Percentiles rank a stretch among this genome's conserved stretches.
phyloP scores from a whole-genome alignment of 2,888 invertebrate genomes.

The Sphecodes monilicornis region DNA sequence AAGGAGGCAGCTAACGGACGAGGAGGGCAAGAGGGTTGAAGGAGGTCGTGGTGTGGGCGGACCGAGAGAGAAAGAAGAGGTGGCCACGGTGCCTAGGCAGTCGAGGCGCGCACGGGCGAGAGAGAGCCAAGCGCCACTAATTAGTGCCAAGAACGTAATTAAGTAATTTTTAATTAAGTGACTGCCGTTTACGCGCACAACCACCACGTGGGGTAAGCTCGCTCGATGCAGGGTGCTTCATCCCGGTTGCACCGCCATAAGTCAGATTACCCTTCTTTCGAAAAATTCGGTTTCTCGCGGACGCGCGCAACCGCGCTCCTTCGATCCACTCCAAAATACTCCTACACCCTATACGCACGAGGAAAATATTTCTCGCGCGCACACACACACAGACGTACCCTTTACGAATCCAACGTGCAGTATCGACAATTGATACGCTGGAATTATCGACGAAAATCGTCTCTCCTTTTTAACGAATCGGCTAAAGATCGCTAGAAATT shows the following conservation, averaged over 20 bases:
- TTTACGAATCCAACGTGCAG: conserved; percentile 55
- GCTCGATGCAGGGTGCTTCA: conserved; percentile 72
- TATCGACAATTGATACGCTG: conserved; percentile 54
- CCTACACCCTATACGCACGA: background rate
- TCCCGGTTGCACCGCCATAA: conserved; percentile 62
- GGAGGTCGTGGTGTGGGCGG: conserved; percentile 60
- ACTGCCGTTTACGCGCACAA: conserved; percentile 83
- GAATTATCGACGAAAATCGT: background rate
- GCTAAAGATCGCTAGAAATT: background rate
- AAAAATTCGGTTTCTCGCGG: conserved; percentile 63
- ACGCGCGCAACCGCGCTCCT: conserved; percentile 25
- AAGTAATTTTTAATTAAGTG: conserved; percentile 89
- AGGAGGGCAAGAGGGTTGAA: conserved; percentile 61
- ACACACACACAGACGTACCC: background rate
- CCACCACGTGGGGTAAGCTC: conserved; percentile 72
- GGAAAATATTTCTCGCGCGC: background rate
- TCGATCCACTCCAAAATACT: conserved; percentile 16
- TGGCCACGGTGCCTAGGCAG: conserved; percentile 68
- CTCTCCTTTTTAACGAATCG: background rate
- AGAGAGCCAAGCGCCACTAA: conserved; percentile 85
- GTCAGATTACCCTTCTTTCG: conserved; percentile 64
- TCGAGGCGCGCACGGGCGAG: conserved; percentile 73
- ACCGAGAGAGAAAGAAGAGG: conserved; percentile 57
- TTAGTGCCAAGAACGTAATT: conserved; percentile 89
- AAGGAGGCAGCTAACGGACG: conserved; percentile 66